Evolutionary conservation across 2,113 vertebrate genomes (phyloP).

Genomic region (Stegastes partitus): DNA sequence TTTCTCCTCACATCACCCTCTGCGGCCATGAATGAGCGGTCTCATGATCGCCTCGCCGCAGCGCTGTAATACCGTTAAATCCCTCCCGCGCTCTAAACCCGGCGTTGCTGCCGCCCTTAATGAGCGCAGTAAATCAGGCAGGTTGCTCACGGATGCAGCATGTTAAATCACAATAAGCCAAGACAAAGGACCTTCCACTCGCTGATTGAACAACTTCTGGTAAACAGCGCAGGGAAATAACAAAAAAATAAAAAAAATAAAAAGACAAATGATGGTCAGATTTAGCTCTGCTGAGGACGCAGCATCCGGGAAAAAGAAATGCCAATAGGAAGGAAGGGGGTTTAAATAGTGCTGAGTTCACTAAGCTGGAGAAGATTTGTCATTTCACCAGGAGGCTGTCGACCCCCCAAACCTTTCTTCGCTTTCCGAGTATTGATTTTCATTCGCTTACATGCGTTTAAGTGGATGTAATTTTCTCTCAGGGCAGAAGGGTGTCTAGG

Average conservation of each 20-base stretch:
- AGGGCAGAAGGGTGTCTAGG: background rate
- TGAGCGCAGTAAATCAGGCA: conserved; percentile 69
- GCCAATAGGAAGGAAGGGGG: conserved; percentile 8
- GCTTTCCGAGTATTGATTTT: conserved; percentile 25
- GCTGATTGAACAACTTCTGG: conserved; percentile 50
- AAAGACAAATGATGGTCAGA: background rate
- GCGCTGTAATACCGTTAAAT: conserved; percentile 43
- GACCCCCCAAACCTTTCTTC: conserved; percentile 4
- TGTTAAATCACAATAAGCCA: conserved; percentile 62
- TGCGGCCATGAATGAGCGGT: background rate
- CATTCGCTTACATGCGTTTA: background rate
- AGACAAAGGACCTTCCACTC: conserved; percentile 49
- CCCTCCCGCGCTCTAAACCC: conserved; percentile 36
- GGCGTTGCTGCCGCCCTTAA: conserved; percentile 45
- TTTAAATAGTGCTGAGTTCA: conserved; percentile 28
- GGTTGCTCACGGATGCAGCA: conserved; percentile 52
- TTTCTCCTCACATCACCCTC: background rate
- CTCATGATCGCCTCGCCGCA: conserved; percentile 50
- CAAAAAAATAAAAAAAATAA: conserved; percentile 9
- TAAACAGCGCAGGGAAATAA: conserved; percentile 32
- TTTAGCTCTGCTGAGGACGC: conserved; percentile 10
- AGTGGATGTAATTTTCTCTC: background rate
- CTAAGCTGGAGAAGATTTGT: conserved; percentile 41
- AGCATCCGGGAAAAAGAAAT: conserved; percentile 17
- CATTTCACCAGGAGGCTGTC: conserved; percentile 13